phyloP scores from a whole-genome alignment of 2,113 vertebrate species.

The Rattus norvegicus region DNA sequence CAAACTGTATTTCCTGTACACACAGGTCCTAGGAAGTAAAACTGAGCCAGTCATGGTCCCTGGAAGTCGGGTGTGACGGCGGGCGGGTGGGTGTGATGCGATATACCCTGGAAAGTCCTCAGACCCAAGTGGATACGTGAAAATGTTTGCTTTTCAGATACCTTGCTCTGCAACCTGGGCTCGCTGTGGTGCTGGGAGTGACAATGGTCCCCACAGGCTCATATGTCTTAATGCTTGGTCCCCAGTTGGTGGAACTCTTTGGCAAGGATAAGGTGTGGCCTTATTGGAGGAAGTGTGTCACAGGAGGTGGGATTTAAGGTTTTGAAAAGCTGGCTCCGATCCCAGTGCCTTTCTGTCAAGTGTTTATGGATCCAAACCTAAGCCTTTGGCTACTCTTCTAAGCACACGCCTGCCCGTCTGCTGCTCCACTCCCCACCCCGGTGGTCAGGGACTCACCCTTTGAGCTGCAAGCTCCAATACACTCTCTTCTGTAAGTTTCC shows the following conservation, averaged over 20 bases:
- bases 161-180: background rate
- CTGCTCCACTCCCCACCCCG: too few relatives aligned
- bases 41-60: background rate
- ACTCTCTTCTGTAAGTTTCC: background rate
- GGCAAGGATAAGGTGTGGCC: background rate
- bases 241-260: background rate
- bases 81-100: background rate
- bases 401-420: background rate
- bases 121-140: too few relatives aligned
- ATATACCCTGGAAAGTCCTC: background rate
- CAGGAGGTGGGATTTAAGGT: background rate
- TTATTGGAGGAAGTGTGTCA: background rate
- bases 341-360: background rate
- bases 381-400: background rate
- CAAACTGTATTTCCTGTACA: slow-evolving; percentile 1
- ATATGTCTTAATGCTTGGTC: background rate
- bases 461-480: background rate
- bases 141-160: background rate
- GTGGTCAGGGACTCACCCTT: background rate
- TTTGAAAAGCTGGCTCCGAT: background rate
- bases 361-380: background rate
- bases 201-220: background rate
- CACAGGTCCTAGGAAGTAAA: background rate
- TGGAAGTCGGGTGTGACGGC: background rate
- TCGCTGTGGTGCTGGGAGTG: too few relatives aligned